Conservation (phyloP, 2,888 invertebrate species). For the Meta bourneti region DNA sequence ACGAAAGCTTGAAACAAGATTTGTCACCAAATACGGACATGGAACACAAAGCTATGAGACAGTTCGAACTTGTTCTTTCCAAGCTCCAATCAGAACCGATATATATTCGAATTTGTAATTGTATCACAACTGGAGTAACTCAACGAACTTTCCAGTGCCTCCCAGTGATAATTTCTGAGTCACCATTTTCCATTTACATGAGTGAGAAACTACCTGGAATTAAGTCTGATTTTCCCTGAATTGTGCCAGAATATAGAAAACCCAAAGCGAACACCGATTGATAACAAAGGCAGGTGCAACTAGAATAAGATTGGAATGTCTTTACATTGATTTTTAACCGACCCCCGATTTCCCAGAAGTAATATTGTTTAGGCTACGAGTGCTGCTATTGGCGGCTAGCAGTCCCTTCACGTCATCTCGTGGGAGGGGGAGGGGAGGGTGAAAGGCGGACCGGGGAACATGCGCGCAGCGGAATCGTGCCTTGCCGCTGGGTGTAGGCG, state of each 20-base stretch:
- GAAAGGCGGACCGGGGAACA: conserved; percentile 34
- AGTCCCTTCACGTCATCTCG: conserved; percentile 64
- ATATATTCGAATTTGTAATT: too few species aligned
- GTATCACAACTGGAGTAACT: neutral
- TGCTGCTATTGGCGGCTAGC: conserved; percentile 64
- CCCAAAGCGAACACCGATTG: neutral
- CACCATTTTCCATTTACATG: too few species aligned
- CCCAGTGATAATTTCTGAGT: too few species aligned
- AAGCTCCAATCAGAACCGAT: too few species aligned
- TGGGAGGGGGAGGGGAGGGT: conserved; percentile 5
- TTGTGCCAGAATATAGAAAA: neutral
- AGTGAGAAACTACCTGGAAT: neutral
- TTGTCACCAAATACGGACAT: too few species aligned
- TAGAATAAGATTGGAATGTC: neutral
- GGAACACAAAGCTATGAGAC: too few species aligned
- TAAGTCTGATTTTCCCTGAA: neutral
- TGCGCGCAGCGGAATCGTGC: conserved; percentile 31
- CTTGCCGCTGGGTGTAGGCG: conserved; percentile 46
- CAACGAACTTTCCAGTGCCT: neutral
- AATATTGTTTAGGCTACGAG: conserved; percentile 30
- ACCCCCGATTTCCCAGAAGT: conserved; percentile 16
- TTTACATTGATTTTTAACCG: conserved; percentile 20
- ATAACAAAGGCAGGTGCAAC: neutral
- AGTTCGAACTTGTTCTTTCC: too few species aligned
- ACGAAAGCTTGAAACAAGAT: too few species aligned